Base-by-base conservation (phyloP, 2,888 invertebrate genomes). In the Lepeophtheirus nordmannii region DNA sequence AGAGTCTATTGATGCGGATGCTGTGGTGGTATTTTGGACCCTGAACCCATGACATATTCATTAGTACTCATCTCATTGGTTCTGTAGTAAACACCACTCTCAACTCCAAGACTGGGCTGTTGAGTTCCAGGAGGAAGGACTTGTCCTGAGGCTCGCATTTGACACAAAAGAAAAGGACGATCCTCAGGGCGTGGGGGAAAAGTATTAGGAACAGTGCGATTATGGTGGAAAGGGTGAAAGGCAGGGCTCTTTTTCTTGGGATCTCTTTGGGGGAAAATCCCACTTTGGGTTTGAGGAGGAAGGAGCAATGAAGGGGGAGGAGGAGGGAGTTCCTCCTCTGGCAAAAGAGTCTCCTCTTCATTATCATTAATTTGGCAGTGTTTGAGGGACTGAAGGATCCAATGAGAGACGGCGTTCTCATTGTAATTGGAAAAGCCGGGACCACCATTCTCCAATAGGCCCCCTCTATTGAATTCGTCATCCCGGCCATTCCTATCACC, bases 381-480 rank as follows among this genome's bases (percentile, higher is more conserved):
- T 11, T 38, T 46, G 11, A 63, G 30, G 56, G 63, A 63, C 1
- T 63, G 37, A 9, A 63, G 63, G 20, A 63, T 38, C 63, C 63
- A 63, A 23, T 63, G 20, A 23, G 63, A 63, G 10, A 63, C 63
- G 37, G 41, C 63, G 12, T 56, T 46, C 23, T 63, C 63, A 22
- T 63, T 63, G 56, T 56, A 63, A 11, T 37, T 22, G 5, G 61
- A n/a, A 11, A n/a, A n/a, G n/a, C 38, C n/a, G 10, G n/a, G 58
- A 7, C 12, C 58, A 12, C 12, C 58, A 12, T 12, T 23, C 22
- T 12, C 22, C 9, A 12, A 14, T 20, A 23, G 12, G n/a, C 37
- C 14, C 1, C 1, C 38, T 12, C n/a, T 14, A 61, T 37, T 23
- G 14, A 30, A 11, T 30, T 22, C n/a, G 37, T 61, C n/a, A 3